Base-by-base conservation (phyloP, 1,140 invertebrate genomes). In the Choristoneura fumiferana region DNA sequence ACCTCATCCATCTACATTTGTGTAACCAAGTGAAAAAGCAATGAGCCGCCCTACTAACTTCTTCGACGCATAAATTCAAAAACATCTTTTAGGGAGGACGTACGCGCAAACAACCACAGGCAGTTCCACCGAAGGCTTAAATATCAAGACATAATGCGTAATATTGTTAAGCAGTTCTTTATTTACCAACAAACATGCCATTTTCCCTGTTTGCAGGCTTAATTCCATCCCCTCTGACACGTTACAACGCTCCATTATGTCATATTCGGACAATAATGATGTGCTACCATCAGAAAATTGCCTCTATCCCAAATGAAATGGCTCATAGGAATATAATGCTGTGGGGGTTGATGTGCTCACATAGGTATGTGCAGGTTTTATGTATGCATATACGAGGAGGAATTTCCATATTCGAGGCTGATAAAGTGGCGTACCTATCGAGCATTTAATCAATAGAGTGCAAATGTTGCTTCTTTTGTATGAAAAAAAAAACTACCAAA, bases 11-110 rank as follows among this genome's bases (percentile, higher is more conserved):
- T 87, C 85, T 86, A 84, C 82, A 85, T 88, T 88, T 86, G 85
- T 82, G 81, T 86, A 86, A 86, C 85, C 79, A 78, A 88, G 81
- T 81, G 83, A 86, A 85, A 86, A 87, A 79, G 81, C 81, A 85
- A 88, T 88, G 85, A 84, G 69, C 69, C 81, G 81, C 75, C 80
- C 78, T 84, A 88, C 85, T 86, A 84, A 79, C 74, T 80, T 83
- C 76, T 82, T n/a, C 84, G 75, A 78, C 73, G 76, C 80, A 80
- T 77, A 81, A 83, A 83, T 80, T 76, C 65, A 67, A 56, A 57
- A 72, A 74, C 71, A 76, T 15, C 12, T 33, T 53, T 53, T 33
- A 10, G 10, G 22, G 22, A 29, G 22, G 22, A 29, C 22, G 22
- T 6, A 29, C 22, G 22, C 22, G 22, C 22, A 29, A 29, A 29